These are phyloP conservation scores for Nomada goodeniana DNA, from an alignment of 2,888 invertebrate species.

Conservation along the genomic window DNA sequence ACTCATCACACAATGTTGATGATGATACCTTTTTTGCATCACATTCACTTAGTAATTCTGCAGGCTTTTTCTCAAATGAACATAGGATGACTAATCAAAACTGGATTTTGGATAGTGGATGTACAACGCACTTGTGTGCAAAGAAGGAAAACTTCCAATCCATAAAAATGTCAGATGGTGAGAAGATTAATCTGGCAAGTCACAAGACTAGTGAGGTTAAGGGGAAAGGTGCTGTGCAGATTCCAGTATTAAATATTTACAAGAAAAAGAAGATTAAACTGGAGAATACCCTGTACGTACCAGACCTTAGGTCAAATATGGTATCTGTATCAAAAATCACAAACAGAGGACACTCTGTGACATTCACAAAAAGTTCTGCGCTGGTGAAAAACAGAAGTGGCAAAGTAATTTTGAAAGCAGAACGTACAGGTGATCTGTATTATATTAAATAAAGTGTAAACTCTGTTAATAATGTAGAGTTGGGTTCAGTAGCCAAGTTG, in stretches of 20 bases:
- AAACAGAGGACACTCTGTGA: background rate
- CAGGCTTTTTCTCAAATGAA: background rate
- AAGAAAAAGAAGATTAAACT: background rate
- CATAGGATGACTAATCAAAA: too few relatives aligned
- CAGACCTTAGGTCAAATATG: background rate
- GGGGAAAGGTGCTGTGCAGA: background rate
- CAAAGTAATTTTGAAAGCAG: background rate
- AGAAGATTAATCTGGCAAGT: background rate
- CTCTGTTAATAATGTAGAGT: background rate
- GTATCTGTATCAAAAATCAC: background rate
- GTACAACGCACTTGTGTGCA: too few relatives aligned
- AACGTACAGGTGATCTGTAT: background rate
- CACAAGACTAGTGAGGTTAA: background rate
- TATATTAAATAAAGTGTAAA: background rate
- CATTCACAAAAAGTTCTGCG: background rate
- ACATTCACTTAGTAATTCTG: background rate
- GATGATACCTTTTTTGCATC: background rate
- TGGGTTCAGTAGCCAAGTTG: background rate
- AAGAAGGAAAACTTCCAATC: too few relatives aligned
- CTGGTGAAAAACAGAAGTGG: background rate
- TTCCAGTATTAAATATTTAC: background rate
- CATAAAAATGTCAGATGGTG: background rate
- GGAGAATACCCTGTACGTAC: background rate
- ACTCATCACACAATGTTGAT: background rate
- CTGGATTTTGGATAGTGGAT: too few relatives aligned